These are phyloP conservation scores for Leucophenga maculata DNA, from an alignment of 2,888 invertebrate species.

Conservation along the genomic window DNA sequence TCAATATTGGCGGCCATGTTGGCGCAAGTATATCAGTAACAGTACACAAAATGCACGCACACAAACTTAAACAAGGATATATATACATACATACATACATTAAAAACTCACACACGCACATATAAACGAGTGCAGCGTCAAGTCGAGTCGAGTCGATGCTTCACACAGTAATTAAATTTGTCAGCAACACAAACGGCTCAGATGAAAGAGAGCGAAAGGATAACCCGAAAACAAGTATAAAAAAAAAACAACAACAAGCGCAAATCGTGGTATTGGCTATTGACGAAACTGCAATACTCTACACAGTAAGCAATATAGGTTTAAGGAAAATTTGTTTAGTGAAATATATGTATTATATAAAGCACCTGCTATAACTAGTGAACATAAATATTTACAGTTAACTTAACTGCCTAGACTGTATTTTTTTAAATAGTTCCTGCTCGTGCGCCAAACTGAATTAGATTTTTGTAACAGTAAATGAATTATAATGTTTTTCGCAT, in stretches of 20 bases:
- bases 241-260: neutral
- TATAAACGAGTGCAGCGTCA: neutral
- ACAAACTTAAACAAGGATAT: conserved; percentile 20
- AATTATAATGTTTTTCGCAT: too few relatives aligned
- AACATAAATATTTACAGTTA: too few relatives aligned
- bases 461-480: too few relatives aligned
- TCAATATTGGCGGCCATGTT: conserved; percentile 2
- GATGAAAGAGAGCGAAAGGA: conserved; percentile 18
- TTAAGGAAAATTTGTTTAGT: too few relatives aligned
- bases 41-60: conserved; percentile 1
- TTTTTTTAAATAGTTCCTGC: too few relatives aligned
- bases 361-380: too few relatives aligned
- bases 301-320: too few relatives aligned
- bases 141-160: conserved; percentile 15
- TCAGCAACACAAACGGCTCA: conserved; percentile 58
- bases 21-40: conserved; percentile 14
- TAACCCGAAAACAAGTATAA: neutral
- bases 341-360: too few relatives aligned
- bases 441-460: too few relatives aligned
- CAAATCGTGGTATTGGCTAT: neutral
- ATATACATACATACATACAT: conserved; percentile 12
- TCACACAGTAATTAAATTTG: conserved; percentile 62
- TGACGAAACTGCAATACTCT: too few relatives aligned
- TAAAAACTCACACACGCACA: neutral
- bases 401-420: too few relatives aligned